Conservation (phyloP, 2,797 vertebrate species). For the Spondyliosoma cantharus region DNA sequence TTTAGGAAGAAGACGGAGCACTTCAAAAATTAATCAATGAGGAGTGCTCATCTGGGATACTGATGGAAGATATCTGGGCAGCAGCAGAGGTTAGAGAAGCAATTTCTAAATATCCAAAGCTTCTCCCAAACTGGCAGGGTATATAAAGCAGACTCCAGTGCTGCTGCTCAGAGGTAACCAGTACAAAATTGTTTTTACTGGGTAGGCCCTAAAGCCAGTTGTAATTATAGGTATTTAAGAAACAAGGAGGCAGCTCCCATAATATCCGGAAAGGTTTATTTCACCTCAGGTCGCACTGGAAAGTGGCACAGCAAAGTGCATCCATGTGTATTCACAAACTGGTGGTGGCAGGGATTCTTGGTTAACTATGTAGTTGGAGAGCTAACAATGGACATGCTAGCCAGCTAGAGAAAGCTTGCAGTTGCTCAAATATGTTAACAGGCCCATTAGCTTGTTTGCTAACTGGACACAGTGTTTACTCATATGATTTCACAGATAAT, state of each 20-base stretch:
- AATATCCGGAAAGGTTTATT: not conserved
- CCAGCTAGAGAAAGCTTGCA: too few species aligned
- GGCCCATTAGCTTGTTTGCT: too few species aligned
- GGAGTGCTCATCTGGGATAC: slow-evolving; percentile 55
- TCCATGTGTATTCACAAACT: not conserved
- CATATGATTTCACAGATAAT: too few species aligned
- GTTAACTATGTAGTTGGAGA: too few species aligned
- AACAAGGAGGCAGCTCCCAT: not conserved
- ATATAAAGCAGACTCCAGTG: slow-evolving; percentile 23
- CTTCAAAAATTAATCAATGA: slow-evolving; percentile 67
- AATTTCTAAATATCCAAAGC: slow-evolving; percentile 55
- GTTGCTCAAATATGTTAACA: too few species aligned
- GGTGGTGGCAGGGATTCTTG: too few species aligned
- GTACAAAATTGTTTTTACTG: not conserved
- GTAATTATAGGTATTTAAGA: not conserved
- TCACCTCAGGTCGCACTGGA: not conserved
- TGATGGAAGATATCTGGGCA: slow-evolving; percentile 41
- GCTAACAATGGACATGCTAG: not conserved
- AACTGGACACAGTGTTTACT: too few species aligned
- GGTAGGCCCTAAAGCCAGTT: not conserved
- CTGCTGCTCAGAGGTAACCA: slow-evolving; percentile 6
- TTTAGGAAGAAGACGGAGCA: slow-evolving; percentile 65
- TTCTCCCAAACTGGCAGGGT: slow-evolving; percentile 16
- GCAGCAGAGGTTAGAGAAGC: slow-evolving; percentile 54
- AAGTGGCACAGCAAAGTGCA: not conserved